These are phyloP conservation scores for Cerastoderma edule DNA, from an alignment of 2,888 invertebrate genomes.

Conservation along the genomic window DNA sequence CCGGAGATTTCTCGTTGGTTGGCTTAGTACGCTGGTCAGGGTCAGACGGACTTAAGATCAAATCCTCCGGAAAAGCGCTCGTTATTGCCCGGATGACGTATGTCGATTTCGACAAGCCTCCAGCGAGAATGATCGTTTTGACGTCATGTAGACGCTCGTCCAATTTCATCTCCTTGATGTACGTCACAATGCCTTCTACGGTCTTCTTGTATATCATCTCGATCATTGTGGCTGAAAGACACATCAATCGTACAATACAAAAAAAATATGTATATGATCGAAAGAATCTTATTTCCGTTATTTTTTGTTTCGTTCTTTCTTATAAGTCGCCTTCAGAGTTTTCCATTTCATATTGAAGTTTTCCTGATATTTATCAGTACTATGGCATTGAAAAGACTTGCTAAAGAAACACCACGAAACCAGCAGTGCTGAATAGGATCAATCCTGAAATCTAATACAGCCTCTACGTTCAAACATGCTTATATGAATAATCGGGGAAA, in stretches of 20 bases:
- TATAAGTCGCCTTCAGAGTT: no score
- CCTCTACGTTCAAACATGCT: no score
- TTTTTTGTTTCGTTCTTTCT: neutral
- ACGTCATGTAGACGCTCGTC: conserved; percentile 34
- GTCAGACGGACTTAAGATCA: conserved; percentile 35
- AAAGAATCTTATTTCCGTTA: neutral
- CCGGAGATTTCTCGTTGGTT: conserved; percentile 34
- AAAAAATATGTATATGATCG: neutral
- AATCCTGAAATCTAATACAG: no score
- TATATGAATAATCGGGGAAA: no score
- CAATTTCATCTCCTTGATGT: conserved; percentile 44
- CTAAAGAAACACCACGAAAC: no score
- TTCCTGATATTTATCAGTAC: no score
- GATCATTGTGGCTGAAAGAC: conserved; percentile 37
- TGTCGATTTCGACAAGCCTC: conserved; percentile 43
- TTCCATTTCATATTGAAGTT: no score
- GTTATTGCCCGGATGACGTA: conserved; percentile 30
- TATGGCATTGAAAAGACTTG: no score
- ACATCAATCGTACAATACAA: neutral
- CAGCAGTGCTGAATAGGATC: no score
- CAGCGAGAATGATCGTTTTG: conserved; percentile 45
- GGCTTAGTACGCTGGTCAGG: no score
- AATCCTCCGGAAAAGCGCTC: conserved; percentile 32
- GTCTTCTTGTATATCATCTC: conserved; percentile 35
- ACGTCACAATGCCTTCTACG: conserved; percentile 46